Evolutionary conservation across 1,140 invertebrate genomes (phyloP).

Genomic region (Drosophila triauraria): DNA sequence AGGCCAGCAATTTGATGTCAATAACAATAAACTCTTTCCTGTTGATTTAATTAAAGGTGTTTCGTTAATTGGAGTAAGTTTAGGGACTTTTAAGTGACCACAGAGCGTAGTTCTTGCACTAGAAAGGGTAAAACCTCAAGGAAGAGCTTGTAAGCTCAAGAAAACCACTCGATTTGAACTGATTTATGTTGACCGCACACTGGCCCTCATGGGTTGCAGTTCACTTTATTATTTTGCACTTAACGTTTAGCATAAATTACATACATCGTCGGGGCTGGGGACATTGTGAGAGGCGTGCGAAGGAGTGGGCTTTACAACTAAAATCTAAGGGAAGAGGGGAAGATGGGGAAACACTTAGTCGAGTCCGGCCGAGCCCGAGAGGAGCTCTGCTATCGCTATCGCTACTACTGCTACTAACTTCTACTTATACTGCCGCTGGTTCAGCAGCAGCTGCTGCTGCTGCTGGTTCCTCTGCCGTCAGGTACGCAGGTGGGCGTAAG

Average conservation of each 20-base stretch:
- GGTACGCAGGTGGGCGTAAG: conserved; percentile 53
- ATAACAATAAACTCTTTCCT: conserved; percentile 21
- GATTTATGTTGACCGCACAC: conserved; percentile 12
- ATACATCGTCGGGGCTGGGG: conserved; percentile 20
- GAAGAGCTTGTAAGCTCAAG: too few species aligned
- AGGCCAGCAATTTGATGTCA: neutral
- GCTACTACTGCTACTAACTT: conserved; percentile 12
- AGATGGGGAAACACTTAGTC: neutral
- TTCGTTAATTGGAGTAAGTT: too few species aligned
- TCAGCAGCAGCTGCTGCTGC: neutral
- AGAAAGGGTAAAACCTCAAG: too few species aligned
- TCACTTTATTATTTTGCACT: conserved; percentile 27
- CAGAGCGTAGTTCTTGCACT: too few species aligned
- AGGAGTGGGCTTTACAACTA: conserved; percentile 35
- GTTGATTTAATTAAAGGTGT: conserved; percentile 11
- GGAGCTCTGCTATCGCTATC: conserved; percentile 24
- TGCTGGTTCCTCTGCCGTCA: conserved; percentile 48
- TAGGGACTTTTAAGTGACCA: too few species aligned
- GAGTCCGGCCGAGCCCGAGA: conserved; percentile 2
- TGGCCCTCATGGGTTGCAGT: conserved; percentile 8
- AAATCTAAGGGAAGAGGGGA: conserved; percentile 20
- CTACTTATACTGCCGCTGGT: conserved; percentile 21
- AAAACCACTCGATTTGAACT: neutral
- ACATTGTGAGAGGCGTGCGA: conserved; percentile 13
- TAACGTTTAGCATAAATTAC: conserved; percentile 44